Percentiles rank a stretch among this genome's conserved stretches.
phyloP scores from a whole-genome alignment of 2,888 invertebrate species.

The Drosophila algonquin region DNA sequence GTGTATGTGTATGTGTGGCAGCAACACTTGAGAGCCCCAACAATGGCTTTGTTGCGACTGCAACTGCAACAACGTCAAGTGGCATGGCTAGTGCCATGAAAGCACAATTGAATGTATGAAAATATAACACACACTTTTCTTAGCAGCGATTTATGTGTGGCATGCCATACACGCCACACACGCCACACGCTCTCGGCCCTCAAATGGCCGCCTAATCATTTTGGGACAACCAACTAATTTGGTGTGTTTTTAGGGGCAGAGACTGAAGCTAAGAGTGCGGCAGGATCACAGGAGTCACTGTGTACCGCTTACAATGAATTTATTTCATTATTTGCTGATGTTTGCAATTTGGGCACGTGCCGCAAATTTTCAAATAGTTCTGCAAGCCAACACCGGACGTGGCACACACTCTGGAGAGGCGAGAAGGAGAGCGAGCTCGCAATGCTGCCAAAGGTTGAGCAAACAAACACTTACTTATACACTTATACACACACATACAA shows the following conservation, averaged over 20 bases:
- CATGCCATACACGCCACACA: constrained; percentile 56
- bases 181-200: constrained; percentile 42
- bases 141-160: constrained; percentile 45
- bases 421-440: constrained; percentile 29
- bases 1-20: constrained; percentile 9
- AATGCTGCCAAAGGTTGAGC: constrained; percentile 49
- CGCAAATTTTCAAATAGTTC: constrained; percentile 75
- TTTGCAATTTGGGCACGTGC: constrained; percentile 81
- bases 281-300: constrained; percentile 26
- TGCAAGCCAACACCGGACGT: constrained; percentile 54
- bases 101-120: constrained; percentile 38
- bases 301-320: constrained; percentile 70
- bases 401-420: constrained; percentile 51
- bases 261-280: constrained; percentile 1
- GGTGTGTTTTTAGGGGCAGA: constrained; percentile 42
- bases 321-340: constrained; percentile 82
- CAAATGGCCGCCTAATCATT: constrained; percentile 67
- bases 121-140: constrained; percentile 30
- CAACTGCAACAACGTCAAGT: constrained; percentile 21
- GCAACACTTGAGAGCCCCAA: constrained; percentile 24
- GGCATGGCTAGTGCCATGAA: constrained; percentile 23
- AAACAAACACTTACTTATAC: constrained; percentile 39
- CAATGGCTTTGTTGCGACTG: constrained; percentile 31
- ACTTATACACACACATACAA: constrained; percentile 7
- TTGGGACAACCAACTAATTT: constrained; percentile 62